Percentiles rank a stretch among this genome's conserved stretches.
phyloP scores from a whole-genome alignment of 2,888 invertebrate species.

The Aporophyla nigra region DNA sequence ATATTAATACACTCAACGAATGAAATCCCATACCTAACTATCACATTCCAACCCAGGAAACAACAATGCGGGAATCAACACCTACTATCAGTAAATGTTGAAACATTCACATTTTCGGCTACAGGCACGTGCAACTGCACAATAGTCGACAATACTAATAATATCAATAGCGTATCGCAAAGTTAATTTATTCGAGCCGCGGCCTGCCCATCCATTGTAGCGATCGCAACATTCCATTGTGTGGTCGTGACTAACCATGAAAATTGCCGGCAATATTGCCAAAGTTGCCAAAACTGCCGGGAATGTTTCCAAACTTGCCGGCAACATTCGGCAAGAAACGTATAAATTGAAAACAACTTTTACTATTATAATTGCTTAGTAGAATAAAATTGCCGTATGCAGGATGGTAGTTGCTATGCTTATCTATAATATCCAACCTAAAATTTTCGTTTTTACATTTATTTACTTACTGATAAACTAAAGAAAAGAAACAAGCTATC shows the following conservation, averaged over 20 bases:
- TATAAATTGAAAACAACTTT: no score
- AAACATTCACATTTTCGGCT: slow-evolving; percentile 52
- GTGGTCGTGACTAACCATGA: slow-evolving; percentile 82
- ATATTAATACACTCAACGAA: slow-evolving; percentile 12
- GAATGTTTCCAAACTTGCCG: no score
- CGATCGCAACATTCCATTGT: slow-evolving; percentile 83
- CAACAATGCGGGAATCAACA: slow-evolving; percentile 36
- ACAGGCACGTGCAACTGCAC: slow-evolving; percentile 62
- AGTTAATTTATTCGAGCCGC: slow-evolving; percentile 80
- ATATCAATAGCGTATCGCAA: slow-evolving; percentile 73
- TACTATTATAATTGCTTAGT: no score
- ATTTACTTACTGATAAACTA: no score
- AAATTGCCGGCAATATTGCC: no score
- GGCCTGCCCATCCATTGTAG: slow-evolving; percentile 80
- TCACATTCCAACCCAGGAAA: slow-evolving; percentile 35
- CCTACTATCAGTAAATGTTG: slow-evolving; percentile 34
- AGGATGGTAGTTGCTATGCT: no score
- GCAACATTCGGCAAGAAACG: no score
- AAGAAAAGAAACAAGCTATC: no score
- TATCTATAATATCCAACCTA: no score
- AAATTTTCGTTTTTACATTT: no score
- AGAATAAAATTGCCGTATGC: no score
- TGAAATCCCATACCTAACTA: slow-evolving; percentile 31
- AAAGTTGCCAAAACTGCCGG: no score
- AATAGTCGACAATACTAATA: slow-evolving; percentile 55